These are phyloP conservation scores for Aspidapion aeneum DNA, from an alignment of 2,888 invertebrate species.

Conservation along the genomic window DNA sequence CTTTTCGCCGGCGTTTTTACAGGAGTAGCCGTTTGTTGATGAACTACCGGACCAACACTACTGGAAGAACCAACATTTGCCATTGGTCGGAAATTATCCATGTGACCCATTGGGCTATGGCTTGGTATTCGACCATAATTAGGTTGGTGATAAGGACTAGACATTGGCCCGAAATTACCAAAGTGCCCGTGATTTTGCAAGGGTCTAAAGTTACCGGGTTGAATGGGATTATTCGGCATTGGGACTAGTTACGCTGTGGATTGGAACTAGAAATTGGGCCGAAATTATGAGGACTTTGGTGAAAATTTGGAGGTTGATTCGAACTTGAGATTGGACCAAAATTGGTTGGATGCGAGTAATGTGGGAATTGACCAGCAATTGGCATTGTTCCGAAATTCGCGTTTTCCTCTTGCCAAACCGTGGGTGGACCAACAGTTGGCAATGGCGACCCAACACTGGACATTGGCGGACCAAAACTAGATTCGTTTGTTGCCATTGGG, in stretches of 20 bases:
- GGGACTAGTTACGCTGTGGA: not conserved
- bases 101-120: not conserved
- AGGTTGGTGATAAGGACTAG: not conserved
- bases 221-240: not conserved
- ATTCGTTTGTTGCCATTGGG: not conserved
- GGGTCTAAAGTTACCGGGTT: not conserved
- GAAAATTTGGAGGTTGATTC: no score
- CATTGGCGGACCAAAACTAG: not conserved
- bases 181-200: not conserved
- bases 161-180: not conserved
- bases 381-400: not conserved
- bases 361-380: not conserved
- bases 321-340: not conserved
- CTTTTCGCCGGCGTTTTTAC: slow-evolving; percentile 8
- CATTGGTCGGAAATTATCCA: not conserved
- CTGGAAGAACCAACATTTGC: not conserved
- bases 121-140: not conserved
- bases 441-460: not conserved
- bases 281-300: no score
- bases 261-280: not conserved
- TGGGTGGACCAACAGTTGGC: no score
- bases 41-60: not conserved
- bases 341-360: no score
- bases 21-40: not conserved
- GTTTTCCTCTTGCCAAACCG: not conserved